Base-by-base conservation (phyloP, 2,888 invertebrate species). In the Platynereis dumerilii region DNA sequence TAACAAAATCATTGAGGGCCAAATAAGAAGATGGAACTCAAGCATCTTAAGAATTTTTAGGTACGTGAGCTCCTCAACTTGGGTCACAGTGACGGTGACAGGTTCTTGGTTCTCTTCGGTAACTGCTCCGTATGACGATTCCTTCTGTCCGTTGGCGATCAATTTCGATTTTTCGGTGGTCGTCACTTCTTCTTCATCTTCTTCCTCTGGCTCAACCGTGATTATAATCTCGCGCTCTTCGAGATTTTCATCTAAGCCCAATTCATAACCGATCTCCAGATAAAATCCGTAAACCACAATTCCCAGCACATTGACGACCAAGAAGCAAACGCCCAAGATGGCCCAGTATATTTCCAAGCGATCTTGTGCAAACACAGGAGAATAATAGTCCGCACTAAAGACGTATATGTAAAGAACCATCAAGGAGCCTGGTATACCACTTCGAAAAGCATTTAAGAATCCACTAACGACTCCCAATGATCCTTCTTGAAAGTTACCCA, bases 401-500 rank as follows among this genome's bases (percentile, higher is more conserved):
- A 48, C 48, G n/a, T 48, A 48, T 5, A 48, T 48, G 22, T 48
- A 48, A n/a, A 48, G 48, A 5, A 48, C 48, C 48, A 48, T 48
- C 3, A 48, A 48, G 5, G 22, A 5, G 5, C 48, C 48, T 22
- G 48, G 48, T 5, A 48, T 48, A 20, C 48, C 48, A 48, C 48
- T 48, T 5, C 48, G 48, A n/a, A 48, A 48, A n/a, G 48, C 48
- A 48, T 61, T 53, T 12, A 61, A 22, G 17, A 61, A n/a, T 7
- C 61, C 61, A 42, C 61, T 61, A 12, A 61, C 55, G 24, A 61
- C 42, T 2, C 61, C 55, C 53, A 61, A 27, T 28, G 52, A 61
- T 1, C 55, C 52, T 7, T 34, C 54, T 34, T 42, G 34, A 42
- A 61, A 61, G 27, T 61, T 61, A 7, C 22, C 39, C 26, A 61